Evolutionary conservation across 2,888 invertebrate genomes (phyloP).

Genomic region (Brassicogethes aeneus): DNA sequence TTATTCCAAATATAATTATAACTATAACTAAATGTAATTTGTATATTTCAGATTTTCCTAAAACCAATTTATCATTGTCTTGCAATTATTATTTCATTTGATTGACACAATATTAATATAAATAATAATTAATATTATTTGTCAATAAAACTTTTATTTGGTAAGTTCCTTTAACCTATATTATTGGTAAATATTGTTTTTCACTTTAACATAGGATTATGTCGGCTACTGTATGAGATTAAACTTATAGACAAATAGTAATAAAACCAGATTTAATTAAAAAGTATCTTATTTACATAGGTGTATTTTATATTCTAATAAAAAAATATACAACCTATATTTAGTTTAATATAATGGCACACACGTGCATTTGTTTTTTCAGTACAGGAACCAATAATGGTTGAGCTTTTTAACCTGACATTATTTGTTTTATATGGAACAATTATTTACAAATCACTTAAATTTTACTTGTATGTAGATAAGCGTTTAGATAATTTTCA

Average conservation of each 20-base stretch:
- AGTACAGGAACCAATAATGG: conserved; percentile 24
- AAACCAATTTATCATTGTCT: not conserved
- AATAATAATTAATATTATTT: too few species aligned
- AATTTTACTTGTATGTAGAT: conserved; percentile 35
- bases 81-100: not conserved
- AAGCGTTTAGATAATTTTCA: conserved; percentile 28
- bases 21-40: too few species aligned
- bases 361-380: conserved; percentile 26
- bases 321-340: conserved; percentile 9
- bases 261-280: conserved; percentile 31
- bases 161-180: too few species aligned
- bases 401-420: conserved; percentile 16
- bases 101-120: not conserved
- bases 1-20: not conserved
- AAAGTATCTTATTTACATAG: conserved; percentile 34
- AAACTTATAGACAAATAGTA: conserved; percentile 9
- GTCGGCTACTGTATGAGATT: not conserved
- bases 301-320: conserved; percentile 26
- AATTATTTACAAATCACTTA: conserved; percentile 43
- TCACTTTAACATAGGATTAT: too few species aligned
- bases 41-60: too few species aligned
- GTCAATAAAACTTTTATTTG: too few species aligned
- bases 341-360: too few species aligned
- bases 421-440: conserved; percentile 38
- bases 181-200: too few species aligned